These are phyloP conservation scores for Chaetorhynchus papuensis DNA, from an alignment of 2,113 vertebrate genomes.

Conservation along the genomic window DNA sequence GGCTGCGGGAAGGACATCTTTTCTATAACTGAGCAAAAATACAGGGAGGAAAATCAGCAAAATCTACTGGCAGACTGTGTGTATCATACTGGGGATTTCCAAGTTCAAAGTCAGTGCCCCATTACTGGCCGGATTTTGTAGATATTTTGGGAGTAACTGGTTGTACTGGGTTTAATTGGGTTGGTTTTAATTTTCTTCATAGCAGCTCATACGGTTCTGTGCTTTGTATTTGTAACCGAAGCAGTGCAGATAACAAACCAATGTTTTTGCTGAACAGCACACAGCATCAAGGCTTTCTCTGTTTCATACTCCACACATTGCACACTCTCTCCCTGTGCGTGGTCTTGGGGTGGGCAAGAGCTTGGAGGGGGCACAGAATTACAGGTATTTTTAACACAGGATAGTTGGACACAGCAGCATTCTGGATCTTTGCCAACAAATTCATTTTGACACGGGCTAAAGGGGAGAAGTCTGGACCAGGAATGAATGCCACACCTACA, in stretches of 20 bases:
- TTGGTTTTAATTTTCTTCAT: neutral
- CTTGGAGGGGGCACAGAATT: neutral
- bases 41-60: neutral
- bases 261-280: neutral
- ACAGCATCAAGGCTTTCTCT: neutral
- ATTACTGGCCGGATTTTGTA: neutral
- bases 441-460: neutral
- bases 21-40: neutral
- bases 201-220: neutral
- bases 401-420: neutral
- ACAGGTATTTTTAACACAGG: neutral
- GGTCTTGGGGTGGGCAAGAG: neutral
- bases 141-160: neutral
- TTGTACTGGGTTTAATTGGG: neutral
- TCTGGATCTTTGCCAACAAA: neutral
- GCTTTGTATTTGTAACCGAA: neutral
- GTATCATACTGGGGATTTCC: neutral
- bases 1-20: fast-evolving
- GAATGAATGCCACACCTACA: neutral
- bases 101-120: neutral
- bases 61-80: neutral
- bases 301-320: neutral
- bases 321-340: fast-evolving
- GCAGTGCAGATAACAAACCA: neutral
- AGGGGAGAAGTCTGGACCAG: neutral